Evolutionary conservation across 2,797 vertebrate genomes (phyloP).

Genomic region (Menidia menidia): DNA sequence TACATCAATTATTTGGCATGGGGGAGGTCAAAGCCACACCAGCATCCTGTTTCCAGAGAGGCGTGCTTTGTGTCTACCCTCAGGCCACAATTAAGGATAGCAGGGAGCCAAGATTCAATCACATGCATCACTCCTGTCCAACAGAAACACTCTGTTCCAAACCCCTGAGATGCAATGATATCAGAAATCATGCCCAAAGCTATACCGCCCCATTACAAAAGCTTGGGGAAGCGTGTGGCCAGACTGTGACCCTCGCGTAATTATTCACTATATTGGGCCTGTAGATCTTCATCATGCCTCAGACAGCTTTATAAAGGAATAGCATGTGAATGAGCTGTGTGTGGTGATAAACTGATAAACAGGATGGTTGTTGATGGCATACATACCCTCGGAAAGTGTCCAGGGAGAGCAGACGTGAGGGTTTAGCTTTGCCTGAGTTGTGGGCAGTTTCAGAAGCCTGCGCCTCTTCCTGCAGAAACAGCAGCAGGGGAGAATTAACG

Average conservation of each 20-base stretch:
- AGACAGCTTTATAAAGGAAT: constrained; percentile 65
- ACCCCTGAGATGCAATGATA: constrained; percentile 66
- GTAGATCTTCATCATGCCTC: constrained; percentile 69
- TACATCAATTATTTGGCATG: constrained; percentile 85
- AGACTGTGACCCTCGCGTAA: constrained; percentile 81
- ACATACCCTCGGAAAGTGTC: constrained; percentile 85
- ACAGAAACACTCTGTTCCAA: constrained; percentile 84
- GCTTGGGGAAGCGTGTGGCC: constrained; percentile 80
- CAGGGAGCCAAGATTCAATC: constrained; percentile 87
- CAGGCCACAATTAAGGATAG: constrained; percentile 83
- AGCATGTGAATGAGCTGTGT: constrained; percentile 55
- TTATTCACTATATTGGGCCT: constrained; percentile 76
- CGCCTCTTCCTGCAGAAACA: constrained; percentile 56
- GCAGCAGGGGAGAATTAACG: background rate
- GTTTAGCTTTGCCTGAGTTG: constrained; percentile 51
- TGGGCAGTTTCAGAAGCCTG: constrained; percentile 30
- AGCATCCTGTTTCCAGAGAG: constrained; percentile 86
- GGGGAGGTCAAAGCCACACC: constrained; percentile 84
- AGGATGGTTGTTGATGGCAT: constrained; percentile 41
- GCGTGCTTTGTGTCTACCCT: constrained; percentile 82
- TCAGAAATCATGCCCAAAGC: constrained; percentile 82
- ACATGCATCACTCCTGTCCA: constrained; percentile 84
- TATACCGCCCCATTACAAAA: constrained; percentile 73
- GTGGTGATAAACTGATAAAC: constrained; percentile 60
- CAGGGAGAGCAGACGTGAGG: constrained; percentile 79